Conservation (phyloP, 2,113 vertebrate species). For the Andinoacara biseriatus region DNA sequence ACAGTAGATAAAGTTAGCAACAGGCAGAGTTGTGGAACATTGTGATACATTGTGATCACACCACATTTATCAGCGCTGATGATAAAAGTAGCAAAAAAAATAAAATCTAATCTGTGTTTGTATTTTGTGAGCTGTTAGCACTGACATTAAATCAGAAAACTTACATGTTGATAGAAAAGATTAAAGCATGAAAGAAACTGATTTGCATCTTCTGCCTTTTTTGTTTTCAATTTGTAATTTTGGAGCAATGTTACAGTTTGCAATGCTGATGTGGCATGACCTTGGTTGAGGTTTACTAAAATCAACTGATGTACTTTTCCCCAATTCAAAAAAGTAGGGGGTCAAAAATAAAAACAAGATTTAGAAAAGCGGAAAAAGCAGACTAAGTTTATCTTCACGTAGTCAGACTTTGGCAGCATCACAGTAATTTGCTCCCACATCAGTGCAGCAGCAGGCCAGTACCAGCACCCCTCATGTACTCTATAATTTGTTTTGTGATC, state of each 20-base stretch:
- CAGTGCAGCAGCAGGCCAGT: constrained; percentile 20
- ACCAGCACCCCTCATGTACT: constrained; percentile 37
- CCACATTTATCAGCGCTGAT: not conserved
- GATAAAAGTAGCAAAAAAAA: not conserved
- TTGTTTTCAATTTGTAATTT: constrained; percentile 32
- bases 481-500: constrained; percentile 52
- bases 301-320: constrained; percentile 11
- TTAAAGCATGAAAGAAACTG: constrained; percentile 12
- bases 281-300: constrained; percentile 11
- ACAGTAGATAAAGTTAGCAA: not conserved
- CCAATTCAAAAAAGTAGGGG: not conserved
- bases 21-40: not conserved
- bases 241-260: constrained; percentile 15
- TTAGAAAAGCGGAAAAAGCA: constrained; percentile 24
- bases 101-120: not conserved
- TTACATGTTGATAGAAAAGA: not conserved
- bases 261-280: not conserved
- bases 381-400: not conserved
- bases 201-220: constrained; percentile 39
- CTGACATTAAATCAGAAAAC: not conserved
- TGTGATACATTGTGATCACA: not conserved
- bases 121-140: not conserved
- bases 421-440: constrained; percentile 37
- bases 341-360: constrained; percentile 24
- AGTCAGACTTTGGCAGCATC: constrained; percentile 13